Base-by-base conservation (phyloP, 1,140 invertebrate genomes). In the Calephelis virginiensis region DNA sequence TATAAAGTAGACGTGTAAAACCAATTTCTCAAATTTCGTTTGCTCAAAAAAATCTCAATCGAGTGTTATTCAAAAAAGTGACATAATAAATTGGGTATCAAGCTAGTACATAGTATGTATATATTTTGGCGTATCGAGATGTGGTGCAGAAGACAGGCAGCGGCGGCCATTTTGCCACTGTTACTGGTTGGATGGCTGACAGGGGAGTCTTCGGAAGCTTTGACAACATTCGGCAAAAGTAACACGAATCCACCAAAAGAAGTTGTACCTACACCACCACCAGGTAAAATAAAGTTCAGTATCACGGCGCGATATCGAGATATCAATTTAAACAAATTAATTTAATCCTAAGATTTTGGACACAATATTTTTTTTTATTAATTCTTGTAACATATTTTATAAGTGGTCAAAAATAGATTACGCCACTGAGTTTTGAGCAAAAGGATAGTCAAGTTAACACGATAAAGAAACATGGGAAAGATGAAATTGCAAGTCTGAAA, bases 181-280 rank as follows among this genome's bases (percentile, higher is more conserved):
- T 73, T 92, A 7, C 85, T 93, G 9, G 77, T 85, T 9, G 93
- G 92, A 0, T 91, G 92, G 83, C 78, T 90, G 63, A 82, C 82
- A 5, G 83, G 86, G 1, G 83, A 87, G 63, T 83, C 83, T 1
- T 93, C 92, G 8, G 92, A 94, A 72, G 94, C 94, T 6, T 88
- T 95, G 40, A 95, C 94, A 6, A 95, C 94, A 48, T 95, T 95
- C 75, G 94, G 94, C 12, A 95, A 95, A 83, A 94, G 92, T 64
- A 94, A 93, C 72, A 83, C 89, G 2, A 85, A 88, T 66, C 89
- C 93, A 14, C 86, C 91, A 53, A 87, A 83, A 66, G 71, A 79
- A 60, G 66, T 78, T 5, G 72, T 83, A 61, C 91, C 92, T 50
- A 92, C 93, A 6, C 87, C 92, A 14, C 92, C 94, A 13, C 93